Conservation (phyloP, 37 sponge, comb jelly and placozoan species). For the Mnemiopsis leidyi region DNA sequence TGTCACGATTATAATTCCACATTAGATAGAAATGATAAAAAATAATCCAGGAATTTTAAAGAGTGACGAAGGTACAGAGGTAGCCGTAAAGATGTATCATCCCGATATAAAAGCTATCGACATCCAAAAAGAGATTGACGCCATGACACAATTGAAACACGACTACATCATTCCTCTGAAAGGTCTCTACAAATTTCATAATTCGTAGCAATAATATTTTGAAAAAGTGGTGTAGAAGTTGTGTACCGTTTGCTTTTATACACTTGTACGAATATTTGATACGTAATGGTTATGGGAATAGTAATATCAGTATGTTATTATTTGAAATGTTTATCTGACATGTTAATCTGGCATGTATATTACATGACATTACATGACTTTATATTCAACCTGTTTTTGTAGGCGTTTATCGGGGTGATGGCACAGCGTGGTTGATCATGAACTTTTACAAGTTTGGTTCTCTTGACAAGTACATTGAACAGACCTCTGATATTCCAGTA, state of each 20-base stretch:
- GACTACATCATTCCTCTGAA: slow-evolving; percentile 49
- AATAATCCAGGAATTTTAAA: neutral
- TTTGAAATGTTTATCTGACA: too few relatives aligned
- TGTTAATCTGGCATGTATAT: too few relatives aligned
- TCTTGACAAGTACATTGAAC: slow-evolving; percentile 62
- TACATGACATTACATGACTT: too few relatives aligned
- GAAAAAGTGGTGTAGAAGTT: neutral
- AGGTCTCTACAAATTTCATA: too few relatives aligned
- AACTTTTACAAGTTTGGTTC: slow-evolving; percentile 60
- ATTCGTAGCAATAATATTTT: neutral
- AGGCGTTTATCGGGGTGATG: slow-evolving; percentile 32
- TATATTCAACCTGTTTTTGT: neutral
- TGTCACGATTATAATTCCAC: too few relatives aligned
- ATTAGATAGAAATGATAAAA: too few relatives aligned
- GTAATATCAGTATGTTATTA: too few relatives aligned
- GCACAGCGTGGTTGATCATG: slow-evolving; percentile 48
- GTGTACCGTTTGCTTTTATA: neutral
- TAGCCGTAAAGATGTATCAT: slow-evolving; percentile 53
- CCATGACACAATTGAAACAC: slow-evolving; percentile 44
- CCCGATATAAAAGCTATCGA: slow-evolving; percentile 61
- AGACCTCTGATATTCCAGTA: neutral
- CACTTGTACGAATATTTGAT: too few relatives aligned
- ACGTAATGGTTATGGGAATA: too few relatives aligned
- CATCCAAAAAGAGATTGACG: slow-evolving; percentile 51
- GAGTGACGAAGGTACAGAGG: neutral